Conservation (phyloP, 2,797 vertebrate genomes). For the Lateolabrax maculatus region DNA sequence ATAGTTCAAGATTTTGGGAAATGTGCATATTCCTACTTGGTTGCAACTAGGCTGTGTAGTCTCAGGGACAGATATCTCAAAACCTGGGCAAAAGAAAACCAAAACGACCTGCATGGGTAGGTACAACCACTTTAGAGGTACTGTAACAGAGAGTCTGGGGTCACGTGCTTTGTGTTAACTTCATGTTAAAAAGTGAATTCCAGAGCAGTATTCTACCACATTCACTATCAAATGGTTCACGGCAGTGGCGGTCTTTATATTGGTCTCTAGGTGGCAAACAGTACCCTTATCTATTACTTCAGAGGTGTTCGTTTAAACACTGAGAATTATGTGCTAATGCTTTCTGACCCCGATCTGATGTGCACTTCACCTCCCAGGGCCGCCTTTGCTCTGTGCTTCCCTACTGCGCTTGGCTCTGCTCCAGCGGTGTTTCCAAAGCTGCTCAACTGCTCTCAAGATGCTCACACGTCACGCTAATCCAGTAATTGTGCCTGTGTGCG, state of each 20-base stretch:
- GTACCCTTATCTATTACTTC: not conserved
- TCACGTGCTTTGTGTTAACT: too few relatives aligned
- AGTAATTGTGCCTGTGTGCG: conserved; percentile 46
- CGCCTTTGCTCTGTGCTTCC: conserved; percentile 18
- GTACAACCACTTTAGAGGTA: not conserved
- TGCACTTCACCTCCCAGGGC: conserved; percentile 8
- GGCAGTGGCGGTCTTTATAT: not conserved
- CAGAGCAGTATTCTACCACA: too few relatives aligned
- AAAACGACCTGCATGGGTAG: not conserved
- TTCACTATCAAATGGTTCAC: not conserved
- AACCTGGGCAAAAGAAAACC: not conserved
- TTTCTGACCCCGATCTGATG: conserved; percentile 38
- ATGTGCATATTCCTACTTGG: too few relatives aligned
- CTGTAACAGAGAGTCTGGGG: not conserved
- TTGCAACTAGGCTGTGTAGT: too few relatives aligned
- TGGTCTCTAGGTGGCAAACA: not conserved
- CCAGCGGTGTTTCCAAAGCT: conserved; percentile 62
- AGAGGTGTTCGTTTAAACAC: not conserved
- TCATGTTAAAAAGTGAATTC: too few relatives aligned
- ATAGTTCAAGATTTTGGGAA: too few relatives aligned
- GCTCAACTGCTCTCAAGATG: conserved; percentile 67
- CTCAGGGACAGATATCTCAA: not conserved
- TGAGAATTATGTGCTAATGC: not conserved
- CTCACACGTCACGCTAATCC: conserved; percentile 70
- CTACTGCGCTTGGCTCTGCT: conserved; percentile 26